phyloP scores from a whole-genome alignment of 2,888 invertebrate genomes.

The Rhagium mordax region DNA sequence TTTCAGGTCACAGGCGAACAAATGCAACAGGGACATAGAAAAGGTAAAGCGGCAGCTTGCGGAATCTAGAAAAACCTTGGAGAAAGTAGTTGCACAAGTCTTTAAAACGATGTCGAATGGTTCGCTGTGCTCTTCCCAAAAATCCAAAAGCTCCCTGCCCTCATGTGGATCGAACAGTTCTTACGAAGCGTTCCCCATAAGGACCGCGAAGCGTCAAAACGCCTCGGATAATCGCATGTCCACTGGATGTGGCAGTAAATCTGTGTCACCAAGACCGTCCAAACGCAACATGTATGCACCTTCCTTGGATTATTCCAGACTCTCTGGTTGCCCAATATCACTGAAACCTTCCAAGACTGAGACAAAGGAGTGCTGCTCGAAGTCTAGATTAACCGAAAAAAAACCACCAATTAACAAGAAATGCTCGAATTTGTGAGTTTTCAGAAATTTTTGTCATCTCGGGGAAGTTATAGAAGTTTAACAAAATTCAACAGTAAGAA shows the following conservation, averaged over 20 bases:
- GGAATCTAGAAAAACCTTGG: background rate
- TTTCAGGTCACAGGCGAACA: background rate
- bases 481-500: background rate
- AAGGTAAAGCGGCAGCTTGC: background rate
- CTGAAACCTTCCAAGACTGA: background rate
- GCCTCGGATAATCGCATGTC: background rate
- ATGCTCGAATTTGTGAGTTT: background rate
- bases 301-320: no score
- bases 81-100: background rate
- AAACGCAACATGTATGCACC: no score
- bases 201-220: no score
- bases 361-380: background rate
- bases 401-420: background rate
- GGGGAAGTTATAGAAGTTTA: background rate
- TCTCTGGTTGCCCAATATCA: no score
- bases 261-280: background rate
- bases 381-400: background rate
- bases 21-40: background rate
- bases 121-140: background rate
- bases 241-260: background rate
- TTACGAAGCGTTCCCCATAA: no score
- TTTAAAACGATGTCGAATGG: background rate
- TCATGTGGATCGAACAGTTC: background rate
- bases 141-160: background rate
- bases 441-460: background rate